Evolutionary conservation across 2,113 vertebrate species (phyloP).

Genomic region (Triplophysa tibetana): DNA sequence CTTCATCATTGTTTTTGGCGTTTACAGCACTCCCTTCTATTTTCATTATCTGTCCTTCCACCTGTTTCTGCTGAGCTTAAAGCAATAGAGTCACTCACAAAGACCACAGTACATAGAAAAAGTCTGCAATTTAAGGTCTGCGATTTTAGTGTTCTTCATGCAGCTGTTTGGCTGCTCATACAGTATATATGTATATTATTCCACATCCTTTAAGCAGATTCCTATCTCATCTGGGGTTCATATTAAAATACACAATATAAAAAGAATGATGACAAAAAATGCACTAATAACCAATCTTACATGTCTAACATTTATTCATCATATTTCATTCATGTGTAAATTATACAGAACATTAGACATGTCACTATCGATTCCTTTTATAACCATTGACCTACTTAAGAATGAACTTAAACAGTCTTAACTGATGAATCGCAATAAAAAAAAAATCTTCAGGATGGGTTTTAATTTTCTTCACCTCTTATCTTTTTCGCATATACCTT

Average conservation of each 20-base stretch:
- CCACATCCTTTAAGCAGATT: neutral
- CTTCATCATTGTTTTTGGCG: slow-evolving; percentile 31
- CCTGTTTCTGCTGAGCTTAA: neutral
- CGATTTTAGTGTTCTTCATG: neutral
- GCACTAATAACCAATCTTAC: neutral
- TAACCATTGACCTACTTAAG: neutral
- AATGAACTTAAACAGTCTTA: neutral
- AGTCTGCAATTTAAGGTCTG: neutral
- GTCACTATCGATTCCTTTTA: neutral
- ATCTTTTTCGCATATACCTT: too few species aligned
- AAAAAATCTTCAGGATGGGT: neutral
- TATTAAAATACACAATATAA: neutral
- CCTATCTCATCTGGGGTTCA: neutral
- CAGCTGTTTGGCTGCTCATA: neutral
- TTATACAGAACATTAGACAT: neutral
- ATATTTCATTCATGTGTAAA: neutral
- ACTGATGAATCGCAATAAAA: neutral
- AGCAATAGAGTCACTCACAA: neutral
- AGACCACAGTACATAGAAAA: neutral
- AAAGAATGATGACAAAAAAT: neutral
- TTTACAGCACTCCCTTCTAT: slow-evolving; percentile 23
- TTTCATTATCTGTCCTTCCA: slow-evolving; percentile 10
- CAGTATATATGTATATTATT: neutral
- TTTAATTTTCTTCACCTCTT: neutral
- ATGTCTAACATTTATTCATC: neutral